phyloP scores from a whole-genome alignment of 2,797 vertebrate genomes.

The Cossypha dichroa region DNA sequence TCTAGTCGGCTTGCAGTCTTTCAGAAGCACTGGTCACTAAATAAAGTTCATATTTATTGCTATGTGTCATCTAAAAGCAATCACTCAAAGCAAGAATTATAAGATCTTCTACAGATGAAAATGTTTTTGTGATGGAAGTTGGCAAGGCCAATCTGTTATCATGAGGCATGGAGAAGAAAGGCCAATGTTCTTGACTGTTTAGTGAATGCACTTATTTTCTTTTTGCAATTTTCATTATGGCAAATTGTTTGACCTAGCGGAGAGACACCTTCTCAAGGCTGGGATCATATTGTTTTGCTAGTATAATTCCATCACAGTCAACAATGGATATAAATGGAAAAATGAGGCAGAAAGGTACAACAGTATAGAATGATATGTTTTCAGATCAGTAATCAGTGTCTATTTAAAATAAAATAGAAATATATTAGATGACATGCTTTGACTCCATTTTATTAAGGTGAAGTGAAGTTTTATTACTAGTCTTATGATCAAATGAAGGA shows the following conservation, averaged over 20 bases:
- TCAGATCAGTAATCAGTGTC: conserved; percentile 64
- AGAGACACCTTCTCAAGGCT: conserved; percentile 54
- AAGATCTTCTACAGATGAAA: conserved; percentile 56
- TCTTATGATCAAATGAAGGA: conserved; percentile 57
- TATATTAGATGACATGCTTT: conserved; percentile 37
- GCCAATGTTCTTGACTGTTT: conserved; percentile 40
- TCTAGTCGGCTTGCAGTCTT: conserved; percentile 26
- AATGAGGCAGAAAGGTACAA: conserved; percentile 41
- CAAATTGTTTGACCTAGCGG: conserved; percentile 63
- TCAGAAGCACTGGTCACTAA: conserved; percentile 45
- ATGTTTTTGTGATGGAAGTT: conserved; percentile 50
- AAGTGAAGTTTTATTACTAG: conserved; percentile 63
- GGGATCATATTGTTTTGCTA: conserved; percentile 47
- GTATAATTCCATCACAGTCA: conserved; percentile 48
- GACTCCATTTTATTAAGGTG: conserved; percentile 65
- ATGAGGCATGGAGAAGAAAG: conserved; percentile 27
- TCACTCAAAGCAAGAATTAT: conserved; percentile 64
- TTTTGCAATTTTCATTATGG: conserved; percentile 64
- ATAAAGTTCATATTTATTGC: conserved; percentile 50
- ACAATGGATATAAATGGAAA: conserved; percentile 23
- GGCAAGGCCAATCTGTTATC: conserved; percentile 51
- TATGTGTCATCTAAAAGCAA: conserved; percentile 56
- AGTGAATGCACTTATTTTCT: conserved; percentile 39
- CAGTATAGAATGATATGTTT: conserved; percentile 25
- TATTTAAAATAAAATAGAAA: conserved; percentile 53